These are phyloP conservation scores for Cyprichromis sp. DNA, from an alignment of 2,113 vertebrate species.

Conservation along the genomic window DNA sequence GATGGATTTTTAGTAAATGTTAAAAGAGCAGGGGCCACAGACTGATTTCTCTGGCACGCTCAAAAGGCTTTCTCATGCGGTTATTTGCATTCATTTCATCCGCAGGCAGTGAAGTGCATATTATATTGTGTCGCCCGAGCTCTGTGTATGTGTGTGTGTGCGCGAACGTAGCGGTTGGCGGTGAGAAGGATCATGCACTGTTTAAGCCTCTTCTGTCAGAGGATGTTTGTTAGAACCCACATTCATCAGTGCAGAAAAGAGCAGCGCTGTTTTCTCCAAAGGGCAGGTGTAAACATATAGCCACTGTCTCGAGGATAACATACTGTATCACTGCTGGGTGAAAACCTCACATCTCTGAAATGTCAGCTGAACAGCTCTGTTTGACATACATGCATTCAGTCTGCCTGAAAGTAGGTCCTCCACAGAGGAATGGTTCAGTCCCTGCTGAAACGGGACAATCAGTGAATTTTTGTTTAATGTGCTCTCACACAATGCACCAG, in stretches of 20 bases:
- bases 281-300: constrained; percentile 28
- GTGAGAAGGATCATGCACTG: constrained; percentile 19
- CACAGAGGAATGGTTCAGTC: not conserved
- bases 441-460: not conserved
- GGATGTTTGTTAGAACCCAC: constrained; percentile 29
- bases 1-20: constrained; percentile 55
- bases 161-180: not conserved
- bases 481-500: not conserved
- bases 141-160: not conserved
- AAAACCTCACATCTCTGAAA: not conserved
- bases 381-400: not conserved
- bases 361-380: not conserved
- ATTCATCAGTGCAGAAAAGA: constrained; percentile 48
- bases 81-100: constrained; percentile 54
- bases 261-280: constrained; percentile 18
- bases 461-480: not conserved
- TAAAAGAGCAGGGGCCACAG: constrained; percentile 49
- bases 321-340: not conserved
- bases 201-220: constrained; percentile 33
- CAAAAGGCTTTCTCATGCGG: constrained; percentile 14
- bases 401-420: not conserved
- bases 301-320: constrained; percentile 7
- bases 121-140: constrained; percentile 41
- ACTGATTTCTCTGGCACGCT: constrained; percentile 6
- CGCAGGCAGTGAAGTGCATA: constrained; percentile 33